A percentile compares a stretch with the other conserved stretches of the same genome.
These are phyloP conservation scores for Hemibagrus guttatus DNA, from an alignment of 2,797 vertebrate genomes.

Conservation along the genomic window DNA sequence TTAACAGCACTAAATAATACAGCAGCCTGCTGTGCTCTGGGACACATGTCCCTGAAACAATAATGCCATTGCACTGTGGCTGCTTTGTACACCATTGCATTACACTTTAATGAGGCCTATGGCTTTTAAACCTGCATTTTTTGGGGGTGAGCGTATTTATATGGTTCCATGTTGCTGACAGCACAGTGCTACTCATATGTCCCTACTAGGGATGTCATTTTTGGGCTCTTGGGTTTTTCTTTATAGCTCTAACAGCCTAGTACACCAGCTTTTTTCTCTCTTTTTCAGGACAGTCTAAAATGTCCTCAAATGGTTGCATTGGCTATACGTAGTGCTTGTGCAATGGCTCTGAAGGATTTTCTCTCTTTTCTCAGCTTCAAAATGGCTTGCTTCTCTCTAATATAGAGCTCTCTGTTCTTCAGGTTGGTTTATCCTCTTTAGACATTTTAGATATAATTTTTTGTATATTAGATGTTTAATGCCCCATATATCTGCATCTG, in stretches of 20 bases:
- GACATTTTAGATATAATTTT: no score
- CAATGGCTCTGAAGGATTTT: no score
- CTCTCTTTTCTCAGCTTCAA: no score
- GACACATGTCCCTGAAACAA: slow-evolving; percentile 67
- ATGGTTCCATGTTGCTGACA: slow-evolving; percentile 31
- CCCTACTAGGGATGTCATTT: not conserved
- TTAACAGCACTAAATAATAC: slow-evolving; percentile 72
- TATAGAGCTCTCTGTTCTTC: no score
- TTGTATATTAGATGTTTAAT: not conserved
- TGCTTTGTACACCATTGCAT: slow-evolving; percentile 57
- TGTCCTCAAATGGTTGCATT: no score
- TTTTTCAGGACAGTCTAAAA: no score
- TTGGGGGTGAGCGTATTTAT: not conserved
- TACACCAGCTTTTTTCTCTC: no score
- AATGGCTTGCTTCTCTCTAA: no score
- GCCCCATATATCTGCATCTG: not conserved
- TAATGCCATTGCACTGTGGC: slow-evolving; percentile 48
- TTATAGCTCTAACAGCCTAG: no score
- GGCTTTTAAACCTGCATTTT: slow-evolving; percentile 52
- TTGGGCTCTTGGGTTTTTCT: no score
- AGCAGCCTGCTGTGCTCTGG: slow-evolving; percentile 57
- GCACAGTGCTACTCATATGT: not conserved
- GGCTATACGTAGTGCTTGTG: no score
- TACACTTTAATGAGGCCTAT: slow-evolving; percentile 65
- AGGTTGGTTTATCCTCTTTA: no score